phyloP scores from a whole-genome alignment of 2,797 vertebrate genomes.

The Serranus cabrilla region DNA sequence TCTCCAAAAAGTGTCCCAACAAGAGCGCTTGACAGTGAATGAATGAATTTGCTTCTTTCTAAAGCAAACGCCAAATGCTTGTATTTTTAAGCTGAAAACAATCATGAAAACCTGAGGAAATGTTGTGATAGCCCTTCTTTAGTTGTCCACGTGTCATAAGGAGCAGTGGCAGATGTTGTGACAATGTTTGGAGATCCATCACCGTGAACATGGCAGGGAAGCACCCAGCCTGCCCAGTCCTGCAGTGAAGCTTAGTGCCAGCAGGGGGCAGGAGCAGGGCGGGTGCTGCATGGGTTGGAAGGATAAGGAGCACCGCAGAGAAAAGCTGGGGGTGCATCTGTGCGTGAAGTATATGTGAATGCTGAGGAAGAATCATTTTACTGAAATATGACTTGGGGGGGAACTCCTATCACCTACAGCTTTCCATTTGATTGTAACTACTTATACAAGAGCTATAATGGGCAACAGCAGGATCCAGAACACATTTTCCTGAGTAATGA shows the following conservation, averaged over 20 bases:
- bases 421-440: conserved; percentile 2
- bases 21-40: conserved; percentile 12
- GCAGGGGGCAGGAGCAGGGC: conserved; percentile 79
- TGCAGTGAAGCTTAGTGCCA: conserved; percentile 64
- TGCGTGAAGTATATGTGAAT: conserved; percentile 52
- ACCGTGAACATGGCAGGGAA: conserved; percentile 77
- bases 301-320: conserved; percentile 82
- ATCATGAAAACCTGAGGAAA: background rate
- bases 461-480: conserved; percentile 85
- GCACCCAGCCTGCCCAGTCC: conserved; percentile 74
- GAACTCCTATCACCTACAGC: conserved; percentile 14
- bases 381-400: conserved; percentile 10
- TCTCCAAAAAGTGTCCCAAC: conserved; percentile 74
- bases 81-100: background rate
- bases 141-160: conserved; percentile 7
- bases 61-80: background rate
- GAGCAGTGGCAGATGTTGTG: conserved; percentile 55
- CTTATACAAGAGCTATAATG: conserved; percentile 4
- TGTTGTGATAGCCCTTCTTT: background rate
- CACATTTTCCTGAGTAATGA: conserved; percentile 54
- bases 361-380: conserved; percentile 34
- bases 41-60: background rate
- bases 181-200: conserved; percentile 74
- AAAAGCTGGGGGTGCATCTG: conserved; percentile 72
- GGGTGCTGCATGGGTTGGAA: conserved; percentile 87